phyloP scores from a whole-genome alignment of 2,888 invertebrate genomes.

The Epirrita christyi region DNA sequence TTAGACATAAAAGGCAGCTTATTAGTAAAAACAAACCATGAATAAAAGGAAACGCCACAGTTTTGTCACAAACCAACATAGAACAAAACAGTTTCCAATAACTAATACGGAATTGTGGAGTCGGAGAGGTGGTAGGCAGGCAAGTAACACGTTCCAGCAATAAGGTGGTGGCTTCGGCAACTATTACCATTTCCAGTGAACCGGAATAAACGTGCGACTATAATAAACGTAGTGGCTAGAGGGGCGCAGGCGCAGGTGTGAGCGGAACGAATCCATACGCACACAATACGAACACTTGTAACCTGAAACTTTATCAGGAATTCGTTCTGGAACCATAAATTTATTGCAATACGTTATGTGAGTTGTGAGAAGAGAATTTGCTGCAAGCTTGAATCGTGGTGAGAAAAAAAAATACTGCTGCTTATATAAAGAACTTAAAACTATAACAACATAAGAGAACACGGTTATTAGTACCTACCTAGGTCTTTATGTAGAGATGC shows the following conservation, averaged over 20 bases:
- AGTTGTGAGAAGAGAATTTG: no score
- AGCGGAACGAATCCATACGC: slow-evolving; percentile 37
- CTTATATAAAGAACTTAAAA: no score
- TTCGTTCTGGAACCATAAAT: slow-evolving; percentile 26
- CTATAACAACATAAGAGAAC: no score
- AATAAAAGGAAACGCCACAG: no score
- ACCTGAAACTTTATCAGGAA: slow-evolving; percentile 31
- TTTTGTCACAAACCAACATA: slow-evolving; percentile 33
- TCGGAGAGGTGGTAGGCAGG: slow-evolving; percentile 32
- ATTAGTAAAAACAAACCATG: no score
- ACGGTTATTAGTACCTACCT: no score
- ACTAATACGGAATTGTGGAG: slow-evolving; percentile 38
- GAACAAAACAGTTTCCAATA: slow-evolving; percentile 40
- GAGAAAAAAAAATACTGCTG: no score
- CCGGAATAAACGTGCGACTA: slow-evolving; percentile 64
- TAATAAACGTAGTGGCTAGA: slow-evolving; percentile 46
- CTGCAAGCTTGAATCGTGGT: neutral
- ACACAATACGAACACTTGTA: slow-evolving; percentile 29
- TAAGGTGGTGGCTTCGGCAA: slow-evolving; percentile 54
- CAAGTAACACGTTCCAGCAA: slow-evolving; percentile 55
- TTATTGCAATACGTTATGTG: slow-evolving; percentile 10
- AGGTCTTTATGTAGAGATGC: no score
- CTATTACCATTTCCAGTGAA: slow-evolving; percentile 69
- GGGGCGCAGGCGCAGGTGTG: slow-evolving; percentile 41
- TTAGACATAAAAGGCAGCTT: no score